Percentiles rank a stretch among this genome's conserved stretches.
Conservation (phyloP, 2,113 vertebrate genomes). For the Centropus unirufus region DNA sequence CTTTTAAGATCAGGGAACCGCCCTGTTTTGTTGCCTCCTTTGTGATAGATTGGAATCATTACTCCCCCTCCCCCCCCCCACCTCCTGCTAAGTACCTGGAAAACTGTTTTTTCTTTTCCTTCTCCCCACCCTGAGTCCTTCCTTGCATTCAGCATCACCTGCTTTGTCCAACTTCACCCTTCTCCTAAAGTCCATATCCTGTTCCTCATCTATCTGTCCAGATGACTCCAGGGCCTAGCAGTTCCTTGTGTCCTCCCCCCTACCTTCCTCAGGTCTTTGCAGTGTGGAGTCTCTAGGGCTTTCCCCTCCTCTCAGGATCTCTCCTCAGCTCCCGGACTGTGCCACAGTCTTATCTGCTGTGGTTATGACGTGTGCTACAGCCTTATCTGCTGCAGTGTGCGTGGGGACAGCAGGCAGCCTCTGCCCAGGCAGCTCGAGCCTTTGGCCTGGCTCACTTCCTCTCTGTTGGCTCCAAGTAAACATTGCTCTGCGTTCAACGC, state of each 20-base stretch:
- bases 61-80: neutral
- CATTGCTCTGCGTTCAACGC: rapidly evolving
- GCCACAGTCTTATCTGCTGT: neutral
- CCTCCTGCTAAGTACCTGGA: neutral
- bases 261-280: neutral
- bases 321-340: neutral
- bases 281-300: neutral
- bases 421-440: neutral
- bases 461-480: neutral
- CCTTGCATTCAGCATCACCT: neutral
- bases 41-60: neutral
- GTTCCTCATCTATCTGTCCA: neutral
- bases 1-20: neutral
- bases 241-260: neutral
- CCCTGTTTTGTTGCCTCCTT: neutral
- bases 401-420: neutral
- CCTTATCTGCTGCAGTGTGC: neutral
- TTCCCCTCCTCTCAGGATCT: neutral
- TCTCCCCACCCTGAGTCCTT: neutral
- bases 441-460: neutral
- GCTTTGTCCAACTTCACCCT: neutral
- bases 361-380: neutral
- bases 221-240: neutral
- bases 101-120: neutral
- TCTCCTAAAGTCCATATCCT: neutral